A percentile compares a stretch with the other conserved stretches of the same genome.
These are phyloP conservation scores for Pleuronectes platessa DNA, from an alignment of 2,113 vertebrate species.

Conservation along the genomic window DNA sequence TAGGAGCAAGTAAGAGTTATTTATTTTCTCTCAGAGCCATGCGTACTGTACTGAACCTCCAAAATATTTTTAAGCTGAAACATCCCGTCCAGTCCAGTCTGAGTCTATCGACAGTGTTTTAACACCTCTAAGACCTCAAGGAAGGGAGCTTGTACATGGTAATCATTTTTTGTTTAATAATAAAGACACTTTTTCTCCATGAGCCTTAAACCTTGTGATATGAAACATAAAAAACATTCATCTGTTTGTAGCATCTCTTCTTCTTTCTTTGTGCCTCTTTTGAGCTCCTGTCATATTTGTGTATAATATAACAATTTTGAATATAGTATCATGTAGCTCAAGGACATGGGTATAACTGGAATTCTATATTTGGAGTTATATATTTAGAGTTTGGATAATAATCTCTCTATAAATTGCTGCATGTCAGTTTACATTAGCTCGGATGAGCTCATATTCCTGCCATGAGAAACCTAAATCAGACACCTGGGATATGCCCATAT, in stretches of 20 bases:
- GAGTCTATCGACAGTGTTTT: neutral
- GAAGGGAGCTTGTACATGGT: neutral
- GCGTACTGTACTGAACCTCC: constrained; percentile 27
- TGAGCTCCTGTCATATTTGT: neutral
- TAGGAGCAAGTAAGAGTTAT: constrained; percentile 55
- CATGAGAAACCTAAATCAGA: constrained; percentile 27
- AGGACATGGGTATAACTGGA: neutral
- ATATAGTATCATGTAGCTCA: neutral
- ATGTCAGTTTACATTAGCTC: neutral
- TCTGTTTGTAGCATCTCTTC: neutral
- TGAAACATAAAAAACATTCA: neutral
- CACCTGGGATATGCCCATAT: constrained; percentile 35
- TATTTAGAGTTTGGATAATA: constrained; percentile 1
- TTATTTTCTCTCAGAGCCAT: constrained; percentile 52
- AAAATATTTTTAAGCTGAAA: constrained; percentile 41
- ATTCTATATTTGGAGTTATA: neutral
- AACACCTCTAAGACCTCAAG: neutral
- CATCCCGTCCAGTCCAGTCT: constrained; percentile 1
- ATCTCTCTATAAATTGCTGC: neutral
- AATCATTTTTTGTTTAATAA: neutral
- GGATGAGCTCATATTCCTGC: constrained; percentile 3
- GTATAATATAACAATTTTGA: no score
- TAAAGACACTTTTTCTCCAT: neutral
- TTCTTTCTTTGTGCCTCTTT: neutral
- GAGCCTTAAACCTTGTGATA: neutral